Conservation (phyloP, 2,888 invertebrate genomes). For the Cetonia aurata region DNA sequence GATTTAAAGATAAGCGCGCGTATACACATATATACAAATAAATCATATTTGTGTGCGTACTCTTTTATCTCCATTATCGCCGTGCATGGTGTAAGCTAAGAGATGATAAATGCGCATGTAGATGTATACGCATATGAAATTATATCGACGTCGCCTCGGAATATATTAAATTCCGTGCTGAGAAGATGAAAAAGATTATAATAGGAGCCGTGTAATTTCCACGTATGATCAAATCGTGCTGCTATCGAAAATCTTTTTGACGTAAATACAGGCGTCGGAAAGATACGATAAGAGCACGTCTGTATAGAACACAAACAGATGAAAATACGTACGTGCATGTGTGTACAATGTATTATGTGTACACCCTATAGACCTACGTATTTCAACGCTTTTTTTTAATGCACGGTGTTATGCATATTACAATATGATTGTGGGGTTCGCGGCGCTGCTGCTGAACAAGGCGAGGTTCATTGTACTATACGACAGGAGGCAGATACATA, state of each 20-base stretch:
- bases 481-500: slow-evolving; percentile 37
- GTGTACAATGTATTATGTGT: slow-evolving; percentile 4
- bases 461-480: slow-evolving; percentile 33
- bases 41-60: slow-evolving; percentile 12
- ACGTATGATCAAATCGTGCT: slow-evolving; percentile 31
- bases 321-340: slow-evolving; percentile 2
- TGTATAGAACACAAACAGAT: neutral
- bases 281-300: slow-evolving; percentile 5
- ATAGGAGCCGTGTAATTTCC: slow-evolving; percentile 30
- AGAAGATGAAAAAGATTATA: slow-evolving; percentile 23
- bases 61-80: slow-evolving; percentile 15
- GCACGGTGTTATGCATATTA: slow-evolving; percentile 24
- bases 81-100: neutral
- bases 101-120: neutral
- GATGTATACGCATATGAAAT: slow-evolving; percentile 1
- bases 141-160: neutral
- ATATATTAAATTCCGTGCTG: slow-evolving; percentile 26
- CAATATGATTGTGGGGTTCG: slow-evolving; percentile 37
- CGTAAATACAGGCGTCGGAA: slow-evolving; percentile 13
- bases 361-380: slow-evolving; percentile 6
- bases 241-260: slow-evolving; percentile 35
- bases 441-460: slow-evolving; percentile 31
- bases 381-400: slow-evolving; percentile 25
- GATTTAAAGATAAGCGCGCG: slow-evolving; percentile 9
- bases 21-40: slow-evolving; percentile 10